phyloP scores from a whole-genome alignment of 2,888 invertebrate genomes.

The Drosophila anomalata region DNA sequence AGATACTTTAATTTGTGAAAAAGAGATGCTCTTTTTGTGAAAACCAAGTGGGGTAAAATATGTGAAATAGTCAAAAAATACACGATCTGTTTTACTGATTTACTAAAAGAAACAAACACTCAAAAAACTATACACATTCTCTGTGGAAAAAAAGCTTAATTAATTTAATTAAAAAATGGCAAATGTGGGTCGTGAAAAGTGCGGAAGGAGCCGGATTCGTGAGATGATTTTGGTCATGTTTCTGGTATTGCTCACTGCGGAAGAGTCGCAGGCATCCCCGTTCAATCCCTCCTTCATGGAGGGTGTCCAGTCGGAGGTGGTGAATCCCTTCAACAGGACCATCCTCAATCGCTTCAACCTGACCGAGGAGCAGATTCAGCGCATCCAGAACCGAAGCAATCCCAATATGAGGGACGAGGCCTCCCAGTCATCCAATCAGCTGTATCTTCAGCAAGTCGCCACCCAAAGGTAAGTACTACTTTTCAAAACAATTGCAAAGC shows the following conservation, averaged over 20 bases:
- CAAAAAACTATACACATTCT: not conserved
- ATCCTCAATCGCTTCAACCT: constrained; percentile 81
- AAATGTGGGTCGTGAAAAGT: constrained; percentile 40
- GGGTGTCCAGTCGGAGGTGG: constrained; percentile 78
- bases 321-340: constrained; percentile 80
- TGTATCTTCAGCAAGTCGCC: constrained; percentile 67
- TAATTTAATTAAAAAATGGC: constrained; percentile 45
- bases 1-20: constrained; percentile 2
- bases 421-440: constrained; percentile 62
- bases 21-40: constrained; percentile 24
- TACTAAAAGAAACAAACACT: not conserved
- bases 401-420: constrained; percentile 69
- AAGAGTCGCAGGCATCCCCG: constrained; percentile 49
- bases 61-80: not conserved
- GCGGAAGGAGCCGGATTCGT: constrained; percentile 35
- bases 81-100: too few species aligned
- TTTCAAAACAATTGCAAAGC: constrained; percentile 1
- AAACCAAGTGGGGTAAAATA: constrained; percentile 3
- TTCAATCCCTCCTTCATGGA: constrained; percentile 72
- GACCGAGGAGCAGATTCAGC: constrained; percentile 80
- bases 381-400: constrained; percentile 71
- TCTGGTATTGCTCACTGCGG: constrained; percentile 54
- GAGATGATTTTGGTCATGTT: constrained; percentile 43
- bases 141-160: constrained; percentile 7
- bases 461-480: constrained; percentile 74